Evolutionary conservation across 2,888 invertebrate species (phyloP), one percentile per base, ranked within the genome.

Genomic region (Ornithoptera priamus): DNA sequence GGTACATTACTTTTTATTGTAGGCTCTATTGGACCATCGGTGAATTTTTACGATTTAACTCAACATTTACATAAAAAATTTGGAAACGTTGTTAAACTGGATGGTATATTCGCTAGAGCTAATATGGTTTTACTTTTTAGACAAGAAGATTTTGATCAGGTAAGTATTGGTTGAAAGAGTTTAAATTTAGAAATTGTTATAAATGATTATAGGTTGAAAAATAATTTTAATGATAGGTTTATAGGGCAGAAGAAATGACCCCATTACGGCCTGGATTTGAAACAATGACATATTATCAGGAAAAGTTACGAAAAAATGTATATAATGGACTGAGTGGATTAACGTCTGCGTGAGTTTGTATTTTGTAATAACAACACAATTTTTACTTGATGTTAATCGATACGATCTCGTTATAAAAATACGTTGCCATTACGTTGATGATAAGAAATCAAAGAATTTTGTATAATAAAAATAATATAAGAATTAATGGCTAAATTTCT

Each of bases 251-350:
- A 76, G 92, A 92, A 67, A 71, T 75, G 8, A 85, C 84, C 67
- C 92, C 93, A 1, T 75, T 83, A 10, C 80, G 93, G n/a, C 88
- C 88, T 7, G 90, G 88, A 12, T 89, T 92, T 73, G 78, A 87
- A 63, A 84, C 87, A 2, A 73, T 89, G 7, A 77, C 79, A 17
- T 87, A 93, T 79, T 92, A 90, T 73, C 84, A 89, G 76, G 84
- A 83, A 73, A 80, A 80, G 24, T 69, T 85, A 50, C 80, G 86
- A 61, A 86, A 88, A 73, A 80, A 82, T 1, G 77, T 77, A 17
- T 88, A 83, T 75, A 79, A 86, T 58, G 92, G 89, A 8, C 76
- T 87, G 57, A 82, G 84, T 65, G 92, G 93, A 71, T 77, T 92
- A 69, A 85, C 82, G 12, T 85, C 84, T 61, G 89, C 90, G 90